Conservation (phyloP, 2,888 invertebrate genomes). For the Cantharis rufa region DNA sequence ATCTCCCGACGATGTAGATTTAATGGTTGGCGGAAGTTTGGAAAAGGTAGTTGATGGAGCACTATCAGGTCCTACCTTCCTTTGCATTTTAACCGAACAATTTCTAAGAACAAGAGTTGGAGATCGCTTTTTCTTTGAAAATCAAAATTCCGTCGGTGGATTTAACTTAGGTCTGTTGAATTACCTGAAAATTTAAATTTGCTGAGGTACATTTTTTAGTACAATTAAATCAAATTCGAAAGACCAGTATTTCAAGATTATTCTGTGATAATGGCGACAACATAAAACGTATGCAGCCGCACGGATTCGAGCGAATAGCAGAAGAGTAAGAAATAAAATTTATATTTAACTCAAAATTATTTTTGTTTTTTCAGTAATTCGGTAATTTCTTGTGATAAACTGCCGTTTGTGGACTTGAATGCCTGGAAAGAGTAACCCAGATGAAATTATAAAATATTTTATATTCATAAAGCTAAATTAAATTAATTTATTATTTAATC, state of each 20-base stretch:
- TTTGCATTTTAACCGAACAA: conserved; percentile 85
- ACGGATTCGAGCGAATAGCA: conserved; percentile 69
- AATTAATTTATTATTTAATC: too few species aligned
- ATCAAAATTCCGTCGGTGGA: conserved; percentile 64
- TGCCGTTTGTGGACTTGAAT: conserved; percentile 64
- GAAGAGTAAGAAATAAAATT: conserved; percentile 57
- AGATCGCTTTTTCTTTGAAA: conserved; percentile 86
- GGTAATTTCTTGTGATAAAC: conserved; percentile 61
- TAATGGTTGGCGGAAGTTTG: conserved; percentile 82
- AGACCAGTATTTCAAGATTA: conserved; percentile 75
- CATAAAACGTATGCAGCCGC: conserved; percentile 67
- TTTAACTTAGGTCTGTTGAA: conserved; percentile 64
- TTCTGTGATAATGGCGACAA: conserved; percentile 80
- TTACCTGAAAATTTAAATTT: background rate
- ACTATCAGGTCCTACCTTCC: conserved; percentile 83
- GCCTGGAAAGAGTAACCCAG: conserved; percentile 61
- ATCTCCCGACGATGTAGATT: conserved; percentile 79
- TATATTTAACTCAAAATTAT: background rate
- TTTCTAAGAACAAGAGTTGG: conserved; percentile 84
- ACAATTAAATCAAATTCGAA: conserved; percentile 79
- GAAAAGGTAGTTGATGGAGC: conserved; percentile 79
- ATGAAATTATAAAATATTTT: background rate
- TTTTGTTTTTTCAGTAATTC: conserved; percentile 60
- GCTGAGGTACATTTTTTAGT: conserved; percentile 37
- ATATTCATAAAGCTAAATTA: background rate